A percentile compares a stretch with the other conserved stretches of the same genome.
Conservation (phyloP, 2,888 invertebrate genomes). For the Ectemnius lituratus region DNA sequence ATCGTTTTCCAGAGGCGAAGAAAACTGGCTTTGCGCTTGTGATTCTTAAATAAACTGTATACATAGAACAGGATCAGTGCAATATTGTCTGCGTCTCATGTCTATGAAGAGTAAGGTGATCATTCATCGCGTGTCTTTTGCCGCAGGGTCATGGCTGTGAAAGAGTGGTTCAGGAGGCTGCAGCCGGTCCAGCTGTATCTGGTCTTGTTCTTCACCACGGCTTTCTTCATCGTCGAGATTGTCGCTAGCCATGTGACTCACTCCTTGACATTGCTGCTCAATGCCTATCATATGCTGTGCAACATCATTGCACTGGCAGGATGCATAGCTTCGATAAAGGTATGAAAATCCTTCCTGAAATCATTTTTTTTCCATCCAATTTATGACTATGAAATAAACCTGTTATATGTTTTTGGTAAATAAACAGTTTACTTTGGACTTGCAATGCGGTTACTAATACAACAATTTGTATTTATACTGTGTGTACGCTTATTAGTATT, state of each 20-base stretch:
- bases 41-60: not conserved
- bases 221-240: slow-evolving; percentile 90
- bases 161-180: slow-evolving; percentile 86
- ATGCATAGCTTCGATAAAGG: slow-evolving; percentile 89
- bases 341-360: slow-evolving; percentile 67
- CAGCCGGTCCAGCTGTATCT: slow-evolving; percentile 87
- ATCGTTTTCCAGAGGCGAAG: not conserved
- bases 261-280: slow-evolving; percentile 93
- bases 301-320: slow-evolving; percentile 92
- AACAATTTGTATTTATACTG: not conserved
- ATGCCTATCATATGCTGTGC: slow-evolving; percentile 96
- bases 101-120: slow-evolving; percentile 21
- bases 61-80: not conserved
- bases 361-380: not conserved
- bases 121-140: slow-evolving; percentile 29
- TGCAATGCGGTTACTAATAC: not conserved
- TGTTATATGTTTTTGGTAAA: no score
- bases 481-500: no score
- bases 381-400: not conserved
- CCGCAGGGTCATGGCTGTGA: slow-evolving; percentile 83
- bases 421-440: no score
- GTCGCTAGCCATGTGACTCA: slow-evolving; percentile 93
- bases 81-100: not conserved
- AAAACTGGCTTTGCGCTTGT: not conserved
- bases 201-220: slow-evolving; percentile 85